A percentile compares a stretch with the other conserved stretches of the same genome.
Conservation (phyloP, 2,113 vertebrate genomes). For the Calidris pugnax region DNA sequence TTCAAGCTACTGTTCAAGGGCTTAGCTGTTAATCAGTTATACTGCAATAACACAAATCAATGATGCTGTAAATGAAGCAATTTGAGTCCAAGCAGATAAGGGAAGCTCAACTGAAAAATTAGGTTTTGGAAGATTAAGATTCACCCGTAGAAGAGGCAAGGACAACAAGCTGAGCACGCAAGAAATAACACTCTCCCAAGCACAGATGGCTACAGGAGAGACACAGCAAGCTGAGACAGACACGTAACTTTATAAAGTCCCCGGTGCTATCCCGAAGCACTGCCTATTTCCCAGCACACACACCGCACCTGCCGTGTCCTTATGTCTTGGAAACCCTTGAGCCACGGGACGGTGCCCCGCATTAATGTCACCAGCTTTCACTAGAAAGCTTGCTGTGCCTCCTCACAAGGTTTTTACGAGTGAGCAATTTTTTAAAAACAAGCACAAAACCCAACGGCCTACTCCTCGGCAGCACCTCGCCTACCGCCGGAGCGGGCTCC, state of each 20-base stretch:
- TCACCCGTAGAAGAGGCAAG: background rate
- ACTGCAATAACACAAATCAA: background rate
- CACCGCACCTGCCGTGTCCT: accelerated
- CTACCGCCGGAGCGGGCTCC: background rate
- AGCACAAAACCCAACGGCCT: background rate
- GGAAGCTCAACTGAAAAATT: background rate
- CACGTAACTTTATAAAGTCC: background rate
- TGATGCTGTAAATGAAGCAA: background rate
- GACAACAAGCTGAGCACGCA: background rate
- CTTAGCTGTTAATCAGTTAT: background rate
- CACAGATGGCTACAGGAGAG: background rate
- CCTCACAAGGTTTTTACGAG: background rate
- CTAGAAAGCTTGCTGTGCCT: background rate
- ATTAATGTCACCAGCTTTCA: accelerated
- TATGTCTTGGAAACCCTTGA: background rate
- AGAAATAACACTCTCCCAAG: background rate
- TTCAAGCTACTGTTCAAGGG: background rate
- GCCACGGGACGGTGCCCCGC: background rate
- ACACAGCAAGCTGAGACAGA: background rate
- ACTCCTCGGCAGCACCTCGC: background rate
- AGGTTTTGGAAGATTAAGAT: background rate
- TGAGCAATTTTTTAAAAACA: accelerated
- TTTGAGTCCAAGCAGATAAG: background rate
- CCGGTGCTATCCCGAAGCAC: background rate
- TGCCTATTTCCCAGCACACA: background rate